Conservation (phyloP, 2,888 invertebrate species). For the Callyntrura sp. region DNA sequence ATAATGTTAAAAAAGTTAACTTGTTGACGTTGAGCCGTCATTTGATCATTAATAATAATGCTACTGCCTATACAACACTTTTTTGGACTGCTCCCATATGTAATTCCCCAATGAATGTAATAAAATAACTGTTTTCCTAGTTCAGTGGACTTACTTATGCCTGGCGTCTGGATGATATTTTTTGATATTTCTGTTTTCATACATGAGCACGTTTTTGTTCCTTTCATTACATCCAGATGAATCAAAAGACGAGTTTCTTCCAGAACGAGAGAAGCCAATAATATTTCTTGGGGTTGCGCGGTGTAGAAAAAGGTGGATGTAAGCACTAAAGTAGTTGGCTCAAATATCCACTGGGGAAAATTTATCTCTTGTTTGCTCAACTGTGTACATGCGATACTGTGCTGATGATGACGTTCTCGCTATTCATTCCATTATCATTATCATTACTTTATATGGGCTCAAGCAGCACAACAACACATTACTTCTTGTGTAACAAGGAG, state of each 20-base stretch:
- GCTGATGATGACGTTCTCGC: neutral
- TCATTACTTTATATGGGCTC: constrained; percentile 52
- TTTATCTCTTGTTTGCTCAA: constrained; percentile 69
- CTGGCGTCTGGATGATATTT: neutral
- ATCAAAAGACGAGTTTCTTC: neutral
- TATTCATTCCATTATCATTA: neutral
- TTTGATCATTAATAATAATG: too few species aligned
- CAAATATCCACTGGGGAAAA: constrained; percentile 46
- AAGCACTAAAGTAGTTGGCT: neutral
- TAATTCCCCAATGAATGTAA: constrained; percentile 5
- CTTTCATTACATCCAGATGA: neutral
- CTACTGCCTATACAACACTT: too few species aligned
- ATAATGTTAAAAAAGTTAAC: constrained; percentile 10
- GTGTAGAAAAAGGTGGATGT: neutral
- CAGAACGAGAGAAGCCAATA: neutral
- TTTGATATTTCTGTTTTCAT: constrained; percentile 13
- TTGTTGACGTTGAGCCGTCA: neutral
- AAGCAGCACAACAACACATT: neutral
- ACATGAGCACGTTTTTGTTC: neutral
- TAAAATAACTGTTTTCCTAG: constrained; percentile 36
- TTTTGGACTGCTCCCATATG: neutral
- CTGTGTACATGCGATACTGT: constrained; percentile 53
- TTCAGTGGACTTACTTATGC: neutral
- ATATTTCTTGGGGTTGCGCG: too few species aligned
- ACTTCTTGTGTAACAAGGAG: neutral